Conservation (phyloP, 1,140 invertebrate species). For the Drosophila setifemur region DNA sequence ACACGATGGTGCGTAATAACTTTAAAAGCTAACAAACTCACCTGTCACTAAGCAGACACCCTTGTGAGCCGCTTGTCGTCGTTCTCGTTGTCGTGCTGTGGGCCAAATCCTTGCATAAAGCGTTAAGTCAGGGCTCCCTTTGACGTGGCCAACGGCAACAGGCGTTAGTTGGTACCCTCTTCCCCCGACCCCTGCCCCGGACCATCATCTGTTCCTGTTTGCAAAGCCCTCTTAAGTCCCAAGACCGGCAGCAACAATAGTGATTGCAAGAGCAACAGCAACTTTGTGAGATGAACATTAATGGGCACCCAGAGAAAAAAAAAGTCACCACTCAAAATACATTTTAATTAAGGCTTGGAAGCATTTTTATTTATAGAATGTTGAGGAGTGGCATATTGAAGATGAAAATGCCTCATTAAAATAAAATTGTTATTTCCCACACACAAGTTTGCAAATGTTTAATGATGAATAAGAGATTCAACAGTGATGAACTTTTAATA, state of each 20-base stretch:
- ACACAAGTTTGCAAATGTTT: too few relatives aligned
- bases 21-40: constrained; percentile 70
- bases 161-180: constrained; percentile 29
- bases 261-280: constrained; percentile 26
- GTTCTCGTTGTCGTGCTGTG: constrained; percentile 12
- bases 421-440: too few relatives aligned
- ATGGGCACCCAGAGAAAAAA: not conserved
- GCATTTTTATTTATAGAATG: too few relatives aligned
- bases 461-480: too few relatives aligned
- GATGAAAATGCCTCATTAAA: too few relatives aligned
- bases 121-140: constrained; percentile 55
- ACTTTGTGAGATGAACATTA: constrained; percentile 25
- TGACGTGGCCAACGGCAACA: constrained; percentile 52
- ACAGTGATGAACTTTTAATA: too few relatives aligned
- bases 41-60: constrained; percentile 24
- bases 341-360: not conserved
- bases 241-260: constrained; percentile 37
- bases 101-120: constrained; percentile 69
- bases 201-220: constrained; percentile 50
- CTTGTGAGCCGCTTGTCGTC: constrained; percentile 45
- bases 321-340: not conserved
- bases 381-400: too few relatives aligned
- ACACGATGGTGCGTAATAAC: constrained; percentile 50
- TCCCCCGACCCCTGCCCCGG: not conserved
- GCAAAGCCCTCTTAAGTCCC: constrained; percentile 45